Percentiles rank a stretch among this genome's conserved stretches.
Conservation (phyloP, 2,888 invertebrate genomes). For the Elysia crispata region DNA sequence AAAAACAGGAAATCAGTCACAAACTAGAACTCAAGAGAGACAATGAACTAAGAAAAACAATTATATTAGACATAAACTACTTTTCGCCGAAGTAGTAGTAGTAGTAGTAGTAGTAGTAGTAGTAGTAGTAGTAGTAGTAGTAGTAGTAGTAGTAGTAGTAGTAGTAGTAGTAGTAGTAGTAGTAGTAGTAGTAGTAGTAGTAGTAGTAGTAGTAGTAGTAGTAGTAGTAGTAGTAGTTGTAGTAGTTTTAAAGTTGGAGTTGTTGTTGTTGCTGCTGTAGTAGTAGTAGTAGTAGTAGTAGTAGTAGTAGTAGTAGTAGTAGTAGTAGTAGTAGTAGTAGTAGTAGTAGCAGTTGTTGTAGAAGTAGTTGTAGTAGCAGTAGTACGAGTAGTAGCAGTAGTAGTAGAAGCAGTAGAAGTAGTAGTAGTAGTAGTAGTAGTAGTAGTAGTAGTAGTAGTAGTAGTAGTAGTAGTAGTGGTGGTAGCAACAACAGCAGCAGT, state of each 20-base stretch:
- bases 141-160: conserved; percentile 13
- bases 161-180: conserved; percentile 15
- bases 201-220: not conserved
- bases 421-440: conserved; percentile 37
- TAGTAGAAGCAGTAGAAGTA: too few relatives aligned
- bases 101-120: too few relatives aligned
- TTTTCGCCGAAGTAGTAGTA: too few relatives aligned
- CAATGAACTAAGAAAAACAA: too few relatives aligned
- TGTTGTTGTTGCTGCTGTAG: too few relatives aligned
- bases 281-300: conserved; percentile 42
- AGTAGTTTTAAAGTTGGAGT: not conserved
- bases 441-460: conserved; percentile 35
- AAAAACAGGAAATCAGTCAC: too few relatives aligned
- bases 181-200: conserved; percentile 1
- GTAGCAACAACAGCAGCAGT: conserved; percentile 14
- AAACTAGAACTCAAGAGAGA: too few relatives aligned
- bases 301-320: conserved; percentile 42
- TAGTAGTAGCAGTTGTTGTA: conserved; percentile 25
- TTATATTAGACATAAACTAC: too few relatives aligned
- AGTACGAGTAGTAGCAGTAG: too few relatives aligned
- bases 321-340: conserved; percentile 43
- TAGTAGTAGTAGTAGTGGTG: conserved; percentile 40
- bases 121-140: not conserved
- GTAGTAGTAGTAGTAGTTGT: not conserved
- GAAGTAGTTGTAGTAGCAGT: too few relatives aligned